Base-by-base conservation (phyloP, 2,888 invertebrate genomes). In the Rutpela maculata region DNA sequence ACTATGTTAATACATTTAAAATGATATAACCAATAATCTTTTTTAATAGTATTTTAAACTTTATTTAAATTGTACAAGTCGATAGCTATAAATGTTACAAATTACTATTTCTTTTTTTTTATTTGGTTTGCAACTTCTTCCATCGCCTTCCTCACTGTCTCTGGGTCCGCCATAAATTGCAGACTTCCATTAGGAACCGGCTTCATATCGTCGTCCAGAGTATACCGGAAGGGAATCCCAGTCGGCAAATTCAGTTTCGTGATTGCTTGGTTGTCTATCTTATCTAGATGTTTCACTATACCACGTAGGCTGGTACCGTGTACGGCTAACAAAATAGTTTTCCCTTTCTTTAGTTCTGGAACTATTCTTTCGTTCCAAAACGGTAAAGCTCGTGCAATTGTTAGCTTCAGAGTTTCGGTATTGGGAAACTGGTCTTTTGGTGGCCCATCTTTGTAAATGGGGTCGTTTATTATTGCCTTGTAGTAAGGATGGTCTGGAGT, bases 281-380 rank as follows among this genome's bases (percentile, higher is more conserved):
- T 91, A 89, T 97, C 96, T 87, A 97, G 93, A 90, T 96, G 95
- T 89, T 97, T 97, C 0, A 97, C 95, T 82, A 97, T 95, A 77
- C 96, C 96, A 85, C 97, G 91, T 56, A 96, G 92, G 86, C 96
- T 96, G 89, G 97, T 97, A 63, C 97, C 97, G 87, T 97, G 97
- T 26, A 96, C 96, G 43, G 95, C 96, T 77, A 97, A 94, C 68
- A 97, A 92, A 70, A 97, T 93, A 35, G 90, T 93, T 87, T 95
- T 95, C 69, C 96, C 96, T 83, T 92, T 94, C 87, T 95, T 95
- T 80, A 97, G 91, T 90, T 92, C 91, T 83, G 97, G 93, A 86
- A 97, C 93, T 89, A 99, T 94, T 60, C 93, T 92, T 86, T 95
- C 91, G 88, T 97, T 95, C 95, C 97, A 98, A 87, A 95, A 97